phyloP scores from a whole-genome alignment of 2,888 invertebrate species.

The Antitype chi region DNA sequence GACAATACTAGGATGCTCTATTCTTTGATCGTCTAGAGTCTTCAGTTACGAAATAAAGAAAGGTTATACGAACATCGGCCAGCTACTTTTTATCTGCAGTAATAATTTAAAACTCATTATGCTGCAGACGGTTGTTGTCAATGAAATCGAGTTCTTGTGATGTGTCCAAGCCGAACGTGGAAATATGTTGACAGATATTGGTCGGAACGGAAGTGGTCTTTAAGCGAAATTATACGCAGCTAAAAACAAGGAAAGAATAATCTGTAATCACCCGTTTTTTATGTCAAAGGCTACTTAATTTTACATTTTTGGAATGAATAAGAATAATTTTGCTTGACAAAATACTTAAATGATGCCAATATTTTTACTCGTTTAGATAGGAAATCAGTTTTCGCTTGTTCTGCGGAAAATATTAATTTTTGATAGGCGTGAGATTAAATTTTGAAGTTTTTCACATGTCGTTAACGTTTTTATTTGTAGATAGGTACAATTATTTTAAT shows the following conservation, averaged over 20 bases:
- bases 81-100: conserved; percentile 88
- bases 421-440: neutral
- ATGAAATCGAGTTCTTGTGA: conserved; percentile 90
- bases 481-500: conserved; percentile 40
- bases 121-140: conserved; percentile 86
- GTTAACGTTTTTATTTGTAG: neutral
- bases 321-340: conserved; percentile 29
- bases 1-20: conserved; percentile 54
- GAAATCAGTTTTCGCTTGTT: neutral
- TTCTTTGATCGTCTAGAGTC: conserved; percentile 74
- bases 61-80: conserved; percentile 82
- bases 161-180: conserved; percentile 86
- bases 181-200: conserved; percentile 90
- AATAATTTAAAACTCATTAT: conserved; percentile 90
- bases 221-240: conserved; percentile 87
- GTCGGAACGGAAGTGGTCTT: conserved; percentile 88
- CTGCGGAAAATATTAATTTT: neutral
- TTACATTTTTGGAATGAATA: conserved; percentile 57
- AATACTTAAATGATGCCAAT: conserved; percentile 11
- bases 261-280: conserved; percentile 80
- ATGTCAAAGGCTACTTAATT: conserved; percentile 78
- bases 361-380: conserved; percentile 10
- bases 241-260: conserved; percentile 87
- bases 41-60: conserved; percentile 83
- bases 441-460: neutral